Evolutionary conservation across 2,888 invertebrate genomes (phyloP).

Genomic region (Agapetus fuscipes): DNA sequence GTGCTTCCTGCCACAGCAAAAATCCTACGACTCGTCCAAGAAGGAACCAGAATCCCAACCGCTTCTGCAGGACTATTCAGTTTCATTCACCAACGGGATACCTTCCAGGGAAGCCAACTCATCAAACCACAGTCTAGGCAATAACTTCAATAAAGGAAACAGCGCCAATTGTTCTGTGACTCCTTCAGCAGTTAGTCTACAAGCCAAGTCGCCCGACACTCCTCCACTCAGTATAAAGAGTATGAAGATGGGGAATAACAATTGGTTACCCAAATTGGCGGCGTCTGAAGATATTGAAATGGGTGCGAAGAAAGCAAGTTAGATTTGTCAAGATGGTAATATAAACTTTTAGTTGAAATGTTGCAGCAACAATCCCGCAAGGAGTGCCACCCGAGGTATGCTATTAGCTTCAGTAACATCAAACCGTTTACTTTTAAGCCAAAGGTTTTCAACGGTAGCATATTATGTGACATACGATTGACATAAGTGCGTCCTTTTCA

Average conservation of each 20-base stretch:
- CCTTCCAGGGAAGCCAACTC: constrained; percentile 22
- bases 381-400: no score
- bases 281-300: constrained; percentile 41
- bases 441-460: no score
- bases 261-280: constrained; percentile 40
- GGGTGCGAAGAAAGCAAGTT: constrained; percentile 32
- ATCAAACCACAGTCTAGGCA: constrained; percentile 12
- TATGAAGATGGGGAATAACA: constrained; percentile 40
- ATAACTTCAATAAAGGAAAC: constrained; percentile 7
- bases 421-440: no score
- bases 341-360: no score
- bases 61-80: constrained; percentile 32
- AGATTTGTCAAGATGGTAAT: constrained; percentile 38
- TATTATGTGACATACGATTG: no score
- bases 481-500: no score
- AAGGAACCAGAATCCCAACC: constrained; percentile 37
- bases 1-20: constrained; percentile 27
- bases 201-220: constrained; percentile 36
- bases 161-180: background rate
- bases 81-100: constrained; percentile 29
- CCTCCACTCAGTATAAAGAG: constrained; percentile 32
- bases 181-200: constrained; percentile 32
- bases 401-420: no score
- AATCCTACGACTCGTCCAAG: constrained; percentile 30
- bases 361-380: no score